Evolutionary conservation across 2,797 vertebrate species (phyloP).

Genomic region (Xyrichtys novacula): DNA sequence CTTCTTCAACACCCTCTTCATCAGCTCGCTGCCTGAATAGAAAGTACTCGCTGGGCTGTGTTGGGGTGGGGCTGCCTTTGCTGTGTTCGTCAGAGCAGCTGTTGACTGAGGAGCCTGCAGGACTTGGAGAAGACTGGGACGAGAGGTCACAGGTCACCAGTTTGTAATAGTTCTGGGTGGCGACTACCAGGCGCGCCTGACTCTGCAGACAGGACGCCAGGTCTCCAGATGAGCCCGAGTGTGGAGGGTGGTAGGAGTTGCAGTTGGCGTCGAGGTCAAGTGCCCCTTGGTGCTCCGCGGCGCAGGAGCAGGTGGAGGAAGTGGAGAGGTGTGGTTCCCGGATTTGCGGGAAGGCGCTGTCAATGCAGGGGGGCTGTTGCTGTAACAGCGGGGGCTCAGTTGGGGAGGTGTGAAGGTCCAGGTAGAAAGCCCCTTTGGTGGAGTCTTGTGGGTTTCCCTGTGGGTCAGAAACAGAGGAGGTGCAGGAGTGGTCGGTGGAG

Average conservation of each 20-base stretch:
- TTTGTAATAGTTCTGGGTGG: constrained; percentile 99
- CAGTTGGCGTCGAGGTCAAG: constrained; percentile 94
- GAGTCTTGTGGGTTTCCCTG: constrained; percentile 81
- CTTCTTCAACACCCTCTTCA: constrained; percentile 73
- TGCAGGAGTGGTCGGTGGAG: constrained; percentile 86
- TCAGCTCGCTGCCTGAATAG: constrained; percentile 88
- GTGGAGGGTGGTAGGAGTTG: constrained; percentile 90
- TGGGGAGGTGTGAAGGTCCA: constrained; percentile 94
- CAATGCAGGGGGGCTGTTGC: constrained; percentile 42
- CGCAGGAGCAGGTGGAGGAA: constrained; percentile 79
- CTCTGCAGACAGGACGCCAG: constrained; percentile 94
- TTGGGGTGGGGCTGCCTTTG: constrained; percentile 89
- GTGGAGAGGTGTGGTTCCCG: constrained; percentile 81
- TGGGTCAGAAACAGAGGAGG: constrained; percentile 86
- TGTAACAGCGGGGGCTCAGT: constrained; percentile 85
- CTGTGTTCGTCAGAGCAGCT: constrained; percentile 95
- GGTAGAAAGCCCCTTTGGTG: constrained; percentile 91
- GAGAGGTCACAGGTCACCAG: constrained; percentile 97
- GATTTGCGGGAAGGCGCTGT: constrained; percentile 68
- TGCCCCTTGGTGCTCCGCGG: constrained; percentile 81
- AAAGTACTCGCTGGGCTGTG: constrained; percentile 94
- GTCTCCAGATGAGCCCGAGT: constrained; percentile 82
- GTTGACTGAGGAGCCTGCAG: constrained; percentile 91
- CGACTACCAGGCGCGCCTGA: constrained; percentile 93
- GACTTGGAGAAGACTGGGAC: constrained; percentile 96